Conservation (phyloP, 2,888 invertebrate species). For the Mycogona germanica region DNA sequence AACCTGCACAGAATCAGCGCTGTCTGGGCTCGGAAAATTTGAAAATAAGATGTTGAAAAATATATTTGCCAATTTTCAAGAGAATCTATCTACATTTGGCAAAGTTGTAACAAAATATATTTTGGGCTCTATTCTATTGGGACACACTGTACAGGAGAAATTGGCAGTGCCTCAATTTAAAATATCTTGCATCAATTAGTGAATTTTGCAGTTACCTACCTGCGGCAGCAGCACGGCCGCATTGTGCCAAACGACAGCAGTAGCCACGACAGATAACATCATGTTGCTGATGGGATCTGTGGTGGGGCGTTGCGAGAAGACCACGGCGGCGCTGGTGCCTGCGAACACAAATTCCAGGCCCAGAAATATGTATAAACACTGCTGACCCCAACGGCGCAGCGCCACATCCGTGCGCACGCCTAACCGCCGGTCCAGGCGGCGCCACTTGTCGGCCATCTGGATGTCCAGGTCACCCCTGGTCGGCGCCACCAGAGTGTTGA, state of each 20-base stretch:
- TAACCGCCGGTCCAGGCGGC: conserved; percentile 5
- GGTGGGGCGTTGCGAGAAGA: conserved; percentile 3
- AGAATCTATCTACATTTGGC: too few relatives aligned
- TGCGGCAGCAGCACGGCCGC: not conserved
- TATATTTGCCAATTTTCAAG: too few relatives aligned
- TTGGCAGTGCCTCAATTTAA: too few relatives aligned
- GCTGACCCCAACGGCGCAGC: not conserved
- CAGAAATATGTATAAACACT: not conserved
- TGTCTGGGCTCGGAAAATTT: too few relatives aligned
- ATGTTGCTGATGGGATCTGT: not conserved
- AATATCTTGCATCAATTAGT: too few relatives aligned
- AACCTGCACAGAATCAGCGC: too few relatives aligned
- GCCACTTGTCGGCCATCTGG: conserved; percentile 5
- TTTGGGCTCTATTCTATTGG: too few relatives aligned
- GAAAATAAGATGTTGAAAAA: too few relatives aligned
- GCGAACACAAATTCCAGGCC: conserved; percentile 4
- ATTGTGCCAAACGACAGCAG: conserved; percentile 9
- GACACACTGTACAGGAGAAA: too few relatives aligned
- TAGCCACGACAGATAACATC: not conserved
- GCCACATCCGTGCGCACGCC: conserved; percentile 6
- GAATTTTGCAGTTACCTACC: too few relatives aligned
- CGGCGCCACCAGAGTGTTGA: not conserved
- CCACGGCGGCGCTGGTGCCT: conserved; percentile 8
- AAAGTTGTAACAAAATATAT: too few relatives aligned
- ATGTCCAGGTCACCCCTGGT: conserved; percentile 1